phyloP scores from a whole-genome alignment of 2,797 vertebrate species.

The Epinephelus malabaricus region DNA sequence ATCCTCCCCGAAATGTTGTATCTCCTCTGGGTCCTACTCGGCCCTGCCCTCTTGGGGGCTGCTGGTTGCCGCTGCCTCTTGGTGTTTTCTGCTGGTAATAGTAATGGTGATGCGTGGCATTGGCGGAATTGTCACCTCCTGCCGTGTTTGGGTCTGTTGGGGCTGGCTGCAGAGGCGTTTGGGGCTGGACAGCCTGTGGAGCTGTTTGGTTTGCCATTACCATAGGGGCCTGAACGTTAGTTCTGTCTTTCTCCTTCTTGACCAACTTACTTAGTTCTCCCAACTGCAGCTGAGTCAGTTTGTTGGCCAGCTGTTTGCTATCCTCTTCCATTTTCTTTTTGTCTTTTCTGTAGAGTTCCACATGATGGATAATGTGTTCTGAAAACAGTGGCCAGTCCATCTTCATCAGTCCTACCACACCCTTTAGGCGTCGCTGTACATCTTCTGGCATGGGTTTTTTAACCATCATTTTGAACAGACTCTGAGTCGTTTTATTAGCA shows the following conservation, averaged over 20 bases:
- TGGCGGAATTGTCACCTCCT: no score
- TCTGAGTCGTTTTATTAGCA: not conserved
- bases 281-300: not conserved
- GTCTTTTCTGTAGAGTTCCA: not conserved
- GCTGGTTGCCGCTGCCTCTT: no score
- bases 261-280: not conserved
- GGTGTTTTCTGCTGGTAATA: no score
- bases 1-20: no score
- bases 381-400: not conserved
- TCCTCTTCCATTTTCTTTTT: not conserved
- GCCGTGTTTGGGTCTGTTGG: no score
- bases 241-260: not conserved
- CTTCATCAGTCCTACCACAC: not conserved
- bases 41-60: no score
- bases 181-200: no score
- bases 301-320: not conserved
- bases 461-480: constrained; percentile 5
- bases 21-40: no score
- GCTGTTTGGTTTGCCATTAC: no score
- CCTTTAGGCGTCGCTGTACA: not conserved
- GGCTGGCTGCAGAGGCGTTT: no score
- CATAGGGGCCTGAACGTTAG: not conserved
- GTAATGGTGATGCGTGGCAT: no score
- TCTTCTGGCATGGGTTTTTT: not conserved
- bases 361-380: not conserved